Percentiles rank a stretch among this genome's conserved stretches.
Conservation (phyloP, 1,140 invertebrate genomes). For the Drosophila leontia region DNA sequence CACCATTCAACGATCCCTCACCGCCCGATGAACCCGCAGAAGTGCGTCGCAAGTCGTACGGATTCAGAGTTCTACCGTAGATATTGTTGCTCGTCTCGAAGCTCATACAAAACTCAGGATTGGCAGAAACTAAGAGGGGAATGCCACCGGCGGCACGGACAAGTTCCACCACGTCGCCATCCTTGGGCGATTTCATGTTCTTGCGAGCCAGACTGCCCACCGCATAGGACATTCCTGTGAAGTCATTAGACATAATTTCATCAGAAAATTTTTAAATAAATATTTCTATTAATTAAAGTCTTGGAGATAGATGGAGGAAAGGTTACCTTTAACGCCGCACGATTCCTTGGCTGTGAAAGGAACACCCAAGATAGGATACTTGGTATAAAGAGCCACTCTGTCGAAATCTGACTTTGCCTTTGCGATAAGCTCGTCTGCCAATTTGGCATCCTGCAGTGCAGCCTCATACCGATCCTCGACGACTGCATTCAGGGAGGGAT, state of each 20-base stretch:
- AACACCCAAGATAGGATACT: slow-evolving; percentile 90
- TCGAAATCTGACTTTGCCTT: slow-evolving; percentile 83
- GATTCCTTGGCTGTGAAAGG: slow-evolving; percentile 92
- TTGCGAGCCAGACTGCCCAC: slow-evolving; percentile 88
- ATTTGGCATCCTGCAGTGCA: slow-evolving; percentile 89
- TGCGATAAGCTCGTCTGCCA: slow-evolving; percentile 86
- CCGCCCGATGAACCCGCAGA: slow-evolving; percentile 92
- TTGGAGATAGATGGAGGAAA: neutral
- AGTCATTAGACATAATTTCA: neutral
- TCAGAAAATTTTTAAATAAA: neutral
- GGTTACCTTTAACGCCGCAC: slow-evolving; percentile 87
- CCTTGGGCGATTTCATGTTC: slow-evolving; percentile 86
- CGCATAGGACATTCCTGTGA: slow-evolving; percentile 85
- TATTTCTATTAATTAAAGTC: neutral
- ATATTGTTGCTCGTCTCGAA: slow-evolving; percentile 91
- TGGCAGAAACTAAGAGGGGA: slow-evolving; percentile 91
- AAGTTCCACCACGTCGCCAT: slow-evolving; percentile 87
- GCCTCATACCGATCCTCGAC: slow-evolving; percentile 89
- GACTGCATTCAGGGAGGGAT: slow-evolving; percentile 90
- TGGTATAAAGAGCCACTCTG: slow-evolving; percentile 85
- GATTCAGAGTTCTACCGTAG: slow-evolving; percentile 91
- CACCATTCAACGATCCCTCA: slow-evolving; percentile 89
- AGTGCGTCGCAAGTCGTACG: slow-evolving; percentile 89
- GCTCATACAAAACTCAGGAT: slow-evolving; percentile 91
- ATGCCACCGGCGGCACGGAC: slow-evolving; percentile 91